These are phyloP conservation scores for Lathamus discolor DNA, from an alignment of 2,113 vertebrate genomes.

Conservation along the genomic window DNA sequence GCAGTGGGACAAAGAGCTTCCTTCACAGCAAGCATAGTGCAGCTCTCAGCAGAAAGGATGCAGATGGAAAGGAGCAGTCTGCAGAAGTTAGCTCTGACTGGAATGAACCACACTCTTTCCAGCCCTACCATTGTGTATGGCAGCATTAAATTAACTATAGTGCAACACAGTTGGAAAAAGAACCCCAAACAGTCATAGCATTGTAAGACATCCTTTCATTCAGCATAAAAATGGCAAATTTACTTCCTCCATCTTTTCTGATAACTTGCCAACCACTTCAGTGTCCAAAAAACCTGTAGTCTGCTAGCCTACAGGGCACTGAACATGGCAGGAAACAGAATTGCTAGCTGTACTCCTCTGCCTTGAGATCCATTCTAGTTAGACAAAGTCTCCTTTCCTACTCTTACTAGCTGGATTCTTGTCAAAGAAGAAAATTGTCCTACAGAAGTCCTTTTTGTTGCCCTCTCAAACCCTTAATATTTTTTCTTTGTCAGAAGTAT, in stretches of 20 bases:
- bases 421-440: not conserved
- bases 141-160: not conserved
- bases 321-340: not conserved
- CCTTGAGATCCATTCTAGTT: not conserved
- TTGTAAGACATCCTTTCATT: not conserved
- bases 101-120: not conserved
- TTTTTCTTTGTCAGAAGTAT: not conserved
- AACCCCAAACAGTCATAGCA: not conserved
- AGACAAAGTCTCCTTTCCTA: not conserved
- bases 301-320: not conserved
- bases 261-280: not conserved
- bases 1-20: not conserved
- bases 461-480: not conserved
- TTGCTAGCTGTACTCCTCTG: not conserved
- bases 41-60: not conserved
- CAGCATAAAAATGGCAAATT: not conserved
- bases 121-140: not conserved
- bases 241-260: not conserved
- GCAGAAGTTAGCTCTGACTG: not conserved
- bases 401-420: not conserved
- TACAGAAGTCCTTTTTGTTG: not conserved
- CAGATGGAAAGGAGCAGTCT: not conserved
- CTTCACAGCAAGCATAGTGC: not conserved
- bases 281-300: not conserved
- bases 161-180: not conserved